Evolutionary conservation across 2,888 invertebrate genomes (phyloP).

Genomic region (Myopa testacea): DNA sequence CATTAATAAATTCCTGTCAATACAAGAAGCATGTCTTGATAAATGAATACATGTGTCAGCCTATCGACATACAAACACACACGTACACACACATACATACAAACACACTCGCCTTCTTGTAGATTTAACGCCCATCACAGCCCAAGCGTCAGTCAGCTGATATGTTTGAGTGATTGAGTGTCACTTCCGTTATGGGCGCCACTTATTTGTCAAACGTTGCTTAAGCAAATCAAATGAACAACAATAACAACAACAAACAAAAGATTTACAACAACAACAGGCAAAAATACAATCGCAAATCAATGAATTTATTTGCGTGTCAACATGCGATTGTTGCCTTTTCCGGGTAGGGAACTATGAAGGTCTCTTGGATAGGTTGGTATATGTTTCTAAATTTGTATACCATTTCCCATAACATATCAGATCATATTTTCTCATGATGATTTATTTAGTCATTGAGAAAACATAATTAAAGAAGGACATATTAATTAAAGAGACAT

Average conservation of each 20-base stretch:
- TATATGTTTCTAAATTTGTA: too few relatives aligned
- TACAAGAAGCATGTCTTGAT: constrained; percentile 26
- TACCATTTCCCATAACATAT: too few relatives aligned
- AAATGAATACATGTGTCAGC: constrained; percentile 33
- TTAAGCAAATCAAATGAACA: constrained; percentile 30
- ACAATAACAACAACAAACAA: constrained; percentile 16
- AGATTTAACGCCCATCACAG: neutral
- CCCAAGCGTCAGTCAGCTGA: neutral
- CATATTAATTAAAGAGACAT: too few relatives aligned
- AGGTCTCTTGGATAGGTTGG: too few relatives aligned
- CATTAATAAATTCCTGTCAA: constrained; percentile 3
- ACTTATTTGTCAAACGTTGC: constrained; percentile 58
- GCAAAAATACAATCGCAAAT: constrained; percentile 1
- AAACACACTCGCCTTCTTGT: neutral
- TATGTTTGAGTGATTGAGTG: constrained; percentile 32
- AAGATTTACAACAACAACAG: neutral
- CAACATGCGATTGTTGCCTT: constrained; percentile 16
- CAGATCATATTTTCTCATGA: too few relatives aligned
- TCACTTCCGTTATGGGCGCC: constrained; percentile 18
- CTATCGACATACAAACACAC: neutral
- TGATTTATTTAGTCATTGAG: too few relatives aligned
- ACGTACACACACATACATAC: neutral
- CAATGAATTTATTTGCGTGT: constrained; percentile 31
- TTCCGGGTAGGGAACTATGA: too few relatives aligned
- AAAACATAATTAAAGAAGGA: too few relatives aligned